phyloP scores from a whole-genome alignment of 2,888 invertebrate genomes.

The Caenorhabditis sinica region DNA sequence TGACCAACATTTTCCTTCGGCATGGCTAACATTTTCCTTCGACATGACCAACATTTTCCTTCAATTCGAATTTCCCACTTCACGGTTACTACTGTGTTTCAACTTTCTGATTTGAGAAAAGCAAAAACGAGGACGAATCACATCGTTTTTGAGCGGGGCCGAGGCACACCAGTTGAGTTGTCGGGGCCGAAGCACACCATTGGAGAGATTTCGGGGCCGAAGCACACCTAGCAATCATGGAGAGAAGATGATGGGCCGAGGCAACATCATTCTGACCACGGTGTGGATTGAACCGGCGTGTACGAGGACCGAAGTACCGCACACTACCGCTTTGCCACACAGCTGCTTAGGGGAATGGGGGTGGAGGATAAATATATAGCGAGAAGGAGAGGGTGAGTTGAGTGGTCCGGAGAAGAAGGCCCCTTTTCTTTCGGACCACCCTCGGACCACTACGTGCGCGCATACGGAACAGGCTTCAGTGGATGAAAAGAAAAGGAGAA shows the following conservation, averaged over 20 bases:
- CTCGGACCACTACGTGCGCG: no score
- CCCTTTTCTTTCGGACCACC: no score
- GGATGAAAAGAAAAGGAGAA: no score
- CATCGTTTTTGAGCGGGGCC: no score
- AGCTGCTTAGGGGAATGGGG: background rate
- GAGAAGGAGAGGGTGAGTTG: no score
- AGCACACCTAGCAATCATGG: conserved; percentile 11
- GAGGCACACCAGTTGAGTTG: background rate
- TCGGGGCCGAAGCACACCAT: conserved; percentile 18
- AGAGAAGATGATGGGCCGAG: conserved; percentile 17
- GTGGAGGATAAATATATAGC: no score
- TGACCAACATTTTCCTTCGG: conserved; percentile 73
- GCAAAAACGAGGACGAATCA: no score
- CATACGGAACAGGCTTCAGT: no score
- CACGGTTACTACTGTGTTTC: no score
- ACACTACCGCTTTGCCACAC: conserved; percentile 33
- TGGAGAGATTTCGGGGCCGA: conserved; percentile 17
- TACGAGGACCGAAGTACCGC: conserved; percentile 38
- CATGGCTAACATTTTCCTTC: conserved; percentile 26
- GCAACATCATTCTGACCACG: conserved; percentile 27
- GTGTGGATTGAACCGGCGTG: conserved; percentile 22
- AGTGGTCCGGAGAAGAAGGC: no score
- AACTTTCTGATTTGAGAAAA: no score
- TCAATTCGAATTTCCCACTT: no score
- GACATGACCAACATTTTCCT: background rate